Percentiles rank a stretch among this genome's conserved stretches.
Evolutionary conservation across 2,797 vertebrate species (phyloP).

Genomic region (Melanotaenia boesemani): DNA sequence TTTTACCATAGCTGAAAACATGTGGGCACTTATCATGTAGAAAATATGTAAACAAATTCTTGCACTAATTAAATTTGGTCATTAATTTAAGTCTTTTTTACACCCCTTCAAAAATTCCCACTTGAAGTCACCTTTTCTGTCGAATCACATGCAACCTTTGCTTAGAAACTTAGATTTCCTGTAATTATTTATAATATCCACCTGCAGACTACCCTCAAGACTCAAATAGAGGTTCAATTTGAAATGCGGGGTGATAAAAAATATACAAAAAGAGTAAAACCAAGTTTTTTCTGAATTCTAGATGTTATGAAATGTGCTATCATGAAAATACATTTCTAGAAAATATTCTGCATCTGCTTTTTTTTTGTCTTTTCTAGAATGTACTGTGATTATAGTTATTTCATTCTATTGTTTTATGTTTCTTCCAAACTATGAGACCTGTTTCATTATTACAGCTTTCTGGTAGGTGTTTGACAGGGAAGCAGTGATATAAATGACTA

Average conservation of each 20-base stretch:
- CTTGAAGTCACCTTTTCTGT: not conserved
- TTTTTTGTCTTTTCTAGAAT: constrained; percentile 1
- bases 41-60: not conserved
- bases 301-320: too few relatives aligned
- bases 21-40: not conserved
- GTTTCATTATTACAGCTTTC: constrained; percentile 30
- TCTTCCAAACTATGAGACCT: constrained; percentile 42
- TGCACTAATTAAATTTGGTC: not conserved
- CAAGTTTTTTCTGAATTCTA: not conserved
- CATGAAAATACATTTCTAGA: too few relatives aligned
- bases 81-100: not conserved
- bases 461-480: constrained; percentile 27
- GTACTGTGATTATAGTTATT: constrained; percentile 25
- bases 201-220: not conserved
- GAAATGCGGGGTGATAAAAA: not conserved
- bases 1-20: not conserved
- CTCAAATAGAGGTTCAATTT: not conserved
- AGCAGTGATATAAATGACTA: constrained; percentile 62
- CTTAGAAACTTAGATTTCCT: not conserved
- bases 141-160: not conserved
- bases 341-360: not conserved
- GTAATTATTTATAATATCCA: not conserved
- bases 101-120: not conserved
- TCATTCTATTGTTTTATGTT: constrained; percentile 21
- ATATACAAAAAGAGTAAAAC: not conserved